Base-by-base conservation (phyloP, 1,140 invertebrate species). In the Zaprionus davidi region DNA sequence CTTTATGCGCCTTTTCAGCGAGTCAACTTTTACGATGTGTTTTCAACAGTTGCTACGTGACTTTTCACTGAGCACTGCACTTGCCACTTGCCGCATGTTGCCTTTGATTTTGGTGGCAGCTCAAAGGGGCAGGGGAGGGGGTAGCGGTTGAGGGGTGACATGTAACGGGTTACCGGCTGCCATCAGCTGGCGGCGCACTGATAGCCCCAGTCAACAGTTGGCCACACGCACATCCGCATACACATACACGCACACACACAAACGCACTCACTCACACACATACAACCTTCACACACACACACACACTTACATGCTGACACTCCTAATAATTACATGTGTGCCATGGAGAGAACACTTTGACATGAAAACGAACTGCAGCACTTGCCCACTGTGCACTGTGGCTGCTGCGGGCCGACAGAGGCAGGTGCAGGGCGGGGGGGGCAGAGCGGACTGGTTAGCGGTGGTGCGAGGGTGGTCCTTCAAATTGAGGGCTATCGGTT, bases 1-100 rank as follows among this genome's bases (percentile, higher is more conserved):
- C 58, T 86, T 79, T 71, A 82, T 82, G 76, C 68, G 72, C 71
- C 60, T 68, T 80, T 76, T 71, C 24, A 74, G 80, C 79, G 64
- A 81, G 57, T 78, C 82, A 90, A 88, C 76, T 90, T 90, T 90
- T 84, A 88, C 85, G 85, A 88, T 81, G 79, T 88, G 85, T 88
- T 84, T 87, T 72, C 78, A 87, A 87, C 84, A 87, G 85, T 88
- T 84, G 79, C 67, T 85, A 88, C 85, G 85, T 88, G 85, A 90
- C 85, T 88, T 90, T 90, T 74, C 78, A 90, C 76, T 63, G 79
- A 81, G 80, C 77, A 59, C 31, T 70, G 81, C 78, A 87, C 73
- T 88, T 84, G 69, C 36, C 62, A 66, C 70, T 77, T 78, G 6
- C 28, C 51, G 66, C 67, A 82, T 86, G 71, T 86, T 81, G 51